Percentiles rank a stretch among this genome's conserved stretches.
Evolutionary conservation across 2,113 vertebrate species (phyloP).

Genomic region (Myxocyprinus asiaticus): DNA sequence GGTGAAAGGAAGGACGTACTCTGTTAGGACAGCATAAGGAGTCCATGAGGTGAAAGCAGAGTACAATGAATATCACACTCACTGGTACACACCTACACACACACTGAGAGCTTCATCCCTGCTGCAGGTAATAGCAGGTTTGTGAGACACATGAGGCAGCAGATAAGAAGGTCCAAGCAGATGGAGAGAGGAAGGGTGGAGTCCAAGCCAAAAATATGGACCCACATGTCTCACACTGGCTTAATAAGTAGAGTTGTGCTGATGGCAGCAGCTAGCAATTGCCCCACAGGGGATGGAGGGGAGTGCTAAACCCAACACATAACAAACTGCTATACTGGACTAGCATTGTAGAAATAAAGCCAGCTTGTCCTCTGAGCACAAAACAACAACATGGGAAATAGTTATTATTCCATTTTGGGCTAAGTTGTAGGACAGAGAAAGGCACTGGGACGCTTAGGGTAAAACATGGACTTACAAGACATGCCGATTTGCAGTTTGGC

Average conservation of each 20-base stretch:
- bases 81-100: slow-evolving; percentile 19
- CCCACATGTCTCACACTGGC: slow-evolving; percentile 28
- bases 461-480: slow-evolving; percentile 13
- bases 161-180: slow-evolving; percentile 33
- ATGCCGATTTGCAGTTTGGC: slow-evolving; percentile 26
- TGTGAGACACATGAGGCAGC: slow-evolving; percentile 22
- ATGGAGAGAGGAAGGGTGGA: slow-evolving; percentile 26
- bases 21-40: background rate
- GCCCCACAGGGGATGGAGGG: slow-evolving; percentile 19
- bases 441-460: background rate
- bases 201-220: slow-evolving; percentile 27
- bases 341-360: slow-evolving; percentile 2
- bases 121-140: slow-evolving; percentile 31
- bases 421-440: background rate
- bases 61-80: background rate
- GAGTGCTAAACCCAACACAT: slow-evolving; percentile 19
- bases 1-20: slow-evolving; percentile 37
- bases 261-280: slow-evolving; percentile 33
- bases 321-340: slow-evolving; percentile 14
- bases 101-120: slow-evolving; percentile 5
- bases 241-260: slow-evolving; percentile 36
- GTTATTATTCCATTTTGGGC: background rate
- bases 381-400: background rate
- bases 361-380: slow-evolving; percentile 1
- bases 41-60: no score